These are phyloP conservation scores for Neria commutata DNA, from an alignment of 2,888 invertebrate species.

Conservation along the genomic window DNA sequence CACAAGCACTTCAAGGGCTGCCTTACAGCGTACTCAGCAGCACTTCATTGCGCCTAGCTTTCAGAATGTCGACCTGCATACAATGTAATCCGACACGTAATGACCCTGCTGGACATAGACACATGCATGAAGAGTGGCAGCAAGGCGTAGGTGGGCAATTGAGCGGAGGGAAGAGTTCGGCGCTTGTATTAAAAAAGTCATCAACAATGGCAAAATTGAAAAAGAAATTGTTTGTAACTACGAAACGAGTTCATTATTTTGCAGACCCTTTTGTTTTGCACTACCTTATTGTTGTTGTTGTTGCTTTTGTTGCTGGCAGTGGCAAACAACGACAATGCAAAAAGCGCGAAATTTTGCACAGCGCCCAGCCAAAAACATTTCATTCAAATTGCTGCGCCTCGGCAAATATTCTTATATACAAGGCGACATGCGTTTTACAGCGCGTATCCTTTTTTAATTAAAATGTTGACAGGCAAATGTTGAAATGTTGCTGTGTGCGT, in stretches of 20 bases:
- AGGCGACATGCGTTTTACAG: conserved; percentile 35
- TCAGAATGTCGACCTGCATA: conserved; percentile 11
- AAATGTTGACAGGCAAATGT: conserved; percentile 63
- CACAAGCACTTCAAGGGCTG: conserved; percentile 16
- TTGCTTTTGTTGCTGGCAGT: neutral
- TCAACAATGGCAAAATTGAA: conserved; percentile 52
- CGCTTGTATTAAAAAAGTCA: conserved; percentile 19
- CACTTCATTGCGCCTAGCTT: neutral
- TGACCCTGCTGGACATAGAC: conserved; percentile 40
- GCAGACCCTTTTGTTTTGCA: conserved; percentile 49
- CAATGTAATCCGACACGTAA: conserved; percentile 52
- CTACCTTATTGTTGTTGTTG: neutral
- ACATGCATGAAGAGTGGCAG: neutral
- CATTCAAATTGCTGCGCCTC: conserved; percentile 35
- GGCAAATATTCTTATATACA: conserved; percentile 28
- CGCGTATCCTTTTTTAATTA: conserved; percentile 63
- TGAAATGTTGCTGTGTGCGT: conserved; percentile 41
- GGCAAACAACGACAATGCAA: too few species aligned
- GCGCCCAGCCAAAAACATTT: conserved; percentile 6
- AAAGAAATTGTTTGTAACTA: conserved; percentile 60
- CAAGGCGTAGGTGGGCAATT: neutral
- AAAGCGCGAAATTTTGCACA: neutral
- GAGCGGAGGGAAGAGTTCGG: neutral
- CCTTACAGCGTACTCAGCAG: neutral
- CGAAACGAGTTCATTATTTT: conserved; percentile 61